Evolutionary conservation across 2,888 invertebrate genomes (phyloP).

Genomic region (Eutolmus rufibarbis): DNA sequence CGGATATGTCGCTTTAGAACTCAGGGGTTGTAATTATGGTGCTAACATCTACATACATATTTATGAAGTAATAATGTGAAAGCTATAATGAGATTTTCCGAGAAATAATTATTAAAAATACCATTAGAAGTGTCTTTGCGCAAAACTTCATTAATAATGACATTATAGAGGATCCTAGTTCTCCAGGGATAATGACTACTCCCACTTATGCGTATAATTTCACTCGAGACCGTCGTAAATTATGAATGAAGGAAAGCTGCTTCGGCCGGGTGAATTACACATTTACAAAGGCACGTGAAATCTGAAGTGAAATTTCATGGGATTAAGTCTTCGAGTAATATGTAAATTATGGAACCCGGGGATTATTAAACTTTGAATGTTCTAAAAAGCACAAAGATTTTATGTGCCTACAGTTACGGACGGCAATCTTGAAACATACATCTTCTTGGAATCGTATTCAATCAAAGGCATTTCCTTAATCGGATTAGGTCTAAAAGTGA

Average conservation of each 20-base stretch:
- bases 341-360: background rate
- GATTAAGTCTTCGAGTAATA: background rate
- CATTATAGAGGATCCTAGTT: background rate
- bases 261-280: background rate
- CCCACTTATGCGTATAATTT: background rate
- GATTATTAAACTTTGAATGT: background rate
- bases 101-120: background rate
- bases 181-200: background rate
- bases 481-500: background rate
- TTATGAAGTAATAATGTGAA: background rate
- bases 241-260: background rate
- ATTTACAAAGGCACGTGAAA: conserved; percentile 4
- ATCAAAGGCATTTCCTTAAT: background rate
- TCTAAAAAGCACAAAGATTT: background rate
- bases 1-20: background rate
- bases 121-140: background rate
- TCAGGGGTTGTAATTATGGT: background rate
- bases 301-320: background rate
- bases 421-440: background rate
- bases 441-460: background rate
- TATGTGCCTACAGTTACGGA: too few species aligned
- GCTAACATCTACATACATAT: background rate
- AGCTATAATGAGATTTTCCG: background rate
- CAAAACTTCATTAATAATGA: background rate
- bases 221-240: background rate